phyloP scores from a whole-genome alignment of 2,113 vertebrate species.

The Reinhardtius hippoglossoides region DNA sequence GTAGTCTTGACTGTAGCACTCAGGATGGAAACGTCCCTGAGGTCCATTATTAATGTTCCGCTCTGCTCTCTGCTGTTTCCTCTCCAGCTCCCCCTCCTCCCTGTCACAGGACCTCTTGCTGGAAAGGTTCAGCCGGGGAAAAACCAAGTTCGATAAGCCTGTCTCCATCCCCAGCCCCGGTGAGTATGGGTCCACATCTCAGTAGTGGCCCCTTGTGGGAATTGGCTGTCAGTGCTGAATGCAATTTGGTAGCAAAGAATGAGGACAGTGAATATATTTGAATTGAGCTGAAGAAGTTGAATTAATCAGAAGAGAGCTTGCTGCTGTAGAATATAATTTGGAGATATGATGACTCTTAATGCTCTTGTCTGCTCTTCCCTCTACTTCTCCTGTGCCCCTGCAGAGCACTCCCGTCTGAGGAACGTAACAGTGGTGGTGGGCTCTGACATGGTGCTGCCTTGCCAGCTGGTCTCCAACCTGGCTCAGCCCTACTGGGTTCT shows the following conservation, averaged over 20 bases:
- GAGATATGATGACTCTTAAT: conserved; percentile 34
- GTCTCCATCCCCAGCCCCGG: conserved; percentile 84
- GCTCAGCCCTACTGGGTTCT: conserved; percentile 91
- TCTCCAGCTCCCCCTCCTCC: conserved; percentile 80
- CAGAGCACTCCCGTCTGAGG: conserved; percentile 84
- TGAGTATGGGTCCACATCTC: conserved; percentile 58
- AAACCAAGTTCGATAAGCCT: conserved; percentile 83
- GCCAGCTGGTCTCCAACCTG: conserved; percentile 93
- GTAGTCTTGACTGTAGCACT: background rate
- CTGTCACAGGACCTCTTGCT: conserved; percentile 85
- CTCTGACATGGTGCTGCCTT: conserved; percentile 92
- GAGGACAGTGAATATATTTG: conserved; percentile 42
- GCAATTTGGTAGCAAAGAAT: background rate
- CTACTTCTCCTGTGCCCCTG: background rate
- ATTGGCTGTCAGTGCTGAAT: conserved; percentile 18
- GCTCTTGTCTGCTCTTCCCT: conserved; percentile 9
- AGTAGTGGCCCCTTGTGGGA: conserved; percentile 65
- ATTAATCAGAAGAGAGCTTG: conserved; percentile 42
- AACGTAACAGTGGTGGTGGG: conserved; percentile 92
- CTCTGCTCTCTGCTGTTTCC: conserved; percentile 25
- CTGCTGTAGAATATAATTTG: conserved; percentile 34
- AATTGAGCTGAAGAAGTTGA: conserved; percentile 52
- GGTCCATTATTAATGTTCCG: conserved; percentile 21
- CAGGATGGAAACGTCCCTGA: background rate
- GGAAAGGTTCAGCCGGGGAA: conserved; percentile 82